Base-by-base conservation (phyloP, 1,140 invertebrate genomes). In the Halesus radiatus region DNA sequence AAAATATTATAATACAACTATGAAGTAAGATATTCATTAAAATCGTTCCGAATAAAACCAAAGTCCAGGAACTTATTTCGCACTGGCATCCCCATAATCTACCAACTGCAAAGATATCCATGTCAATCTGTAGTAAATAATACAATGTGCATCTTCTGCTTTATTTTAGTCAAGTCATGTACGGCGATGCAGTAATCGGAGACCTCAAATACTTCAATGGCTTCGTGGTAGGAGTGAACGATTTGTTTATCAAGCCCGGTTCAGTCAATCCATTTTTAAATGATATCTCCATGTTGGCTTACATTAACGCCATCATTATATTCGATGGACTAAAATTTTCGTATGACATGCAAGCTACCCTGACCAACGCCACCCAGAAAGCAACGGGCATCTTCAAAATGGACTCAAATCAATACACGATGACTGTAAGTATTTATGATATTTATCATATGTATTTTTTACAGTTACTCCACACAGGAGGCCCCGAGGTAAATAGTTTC, bases 321-420 rank as follows among this genome's bases (percentile, higher is more conserved):
- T 72, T 54, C 13, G n/a, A 53, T 2, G n/a, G 10, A 13, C 53
- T 72, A 10, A 53, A 50, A 16, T 52, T 53, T 13, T n/a, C 45
- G 15, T 72, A 72, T 53, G 68, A 72, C 26, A 18, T 72, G 18
- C 8, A 72, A 72, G 68, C 68, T 3, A 15, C 16, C 15, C 26
- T 72, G 52, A 10, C 15, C 45, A 3, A 26, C 18, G n/a, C 20
- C 0, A 52, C 37, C 13, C 68, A 72, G n/a, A 54, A 72, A 0
- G 68, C 45, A 0, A 72, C 68, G 16, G 68, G 68, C 20, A 72
- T 72, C 4, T 53, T 72, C 8, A 5, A 18, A 68, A 18, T 37
- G n/a, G 32, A 37, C 8, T n/a, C 26, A 37, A 18, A 37, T 18
- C n/a, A 68, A 18, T 3, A 26, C 23, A 26, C 20, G 3, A 60